phyloP scores from a whole-genome alignment of 2,888 invertebrate species.

The Acrobasis repandana region DNA sequence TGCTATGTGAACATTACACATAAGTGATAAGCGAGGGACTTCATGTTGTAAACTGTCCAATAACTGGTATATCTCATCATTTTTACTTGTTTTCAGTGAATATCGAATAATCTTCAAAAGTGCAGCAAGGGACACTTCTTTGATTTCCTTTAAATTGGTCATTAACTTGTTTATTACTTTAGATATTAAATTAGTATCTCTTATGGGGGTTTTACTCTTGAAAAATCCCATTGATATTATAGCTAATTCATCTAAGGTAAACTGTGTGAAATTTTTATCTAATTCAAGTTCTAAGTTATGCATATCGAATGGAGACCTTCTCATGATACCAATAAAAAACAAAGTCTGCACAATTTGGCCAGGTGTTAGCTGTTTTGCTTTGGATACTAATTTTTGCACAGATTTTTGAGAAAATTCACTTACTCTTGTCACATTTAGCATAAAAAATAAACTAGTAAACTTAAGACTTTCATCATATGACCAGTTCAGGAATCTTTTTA shows the following conservation, averaged over 20 bases:
- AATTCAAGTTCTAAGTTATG: conserved; percentile 86
- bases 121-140: conserved; percentile 86
- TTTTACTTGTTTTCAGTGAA: conserved; percentile 69
- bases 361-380: conserved; percentile 81
- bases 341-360: conserved; percentile 86
- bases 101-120: conserved; percentile 86
- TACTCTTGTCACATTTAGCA: conserved; percentile 76
- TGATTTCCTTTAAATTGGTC: conserved; percentile 75
- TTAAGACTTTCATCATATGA: conserved; percentile 78
- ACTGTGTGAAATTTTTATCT: conserved; percentile 73
- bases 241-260: conserved; percentile 86
- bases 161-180: conserved; percentile 79
- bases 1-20: conserved; percentile 86
- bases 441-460: conserved; percentile 85
- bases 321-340: conserved; percentile 85
- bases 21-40: conserved; percentile 82
- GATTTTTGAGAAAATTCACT: conserved; percentile 82
- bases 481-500: conserved; percentile 73
- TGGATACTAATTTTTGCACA: conserved; percentile 81
- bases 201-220: conserved; percentile 86
- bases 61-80: conserved; percentile 75
- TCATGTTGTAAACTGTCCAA: conserved; percentile 80
- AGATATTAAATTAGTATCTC: conserved; percentile 70
- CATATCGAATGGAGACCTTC: conserved; percentile 82
- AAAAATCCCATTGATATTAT: conserved; percentile 90